A percentile compares a stretch with the other conserved stretches of the same genome.
Conservation (phyloP, 2,797 vertebrate species). For the Peromyscus attwateri region DNA sequence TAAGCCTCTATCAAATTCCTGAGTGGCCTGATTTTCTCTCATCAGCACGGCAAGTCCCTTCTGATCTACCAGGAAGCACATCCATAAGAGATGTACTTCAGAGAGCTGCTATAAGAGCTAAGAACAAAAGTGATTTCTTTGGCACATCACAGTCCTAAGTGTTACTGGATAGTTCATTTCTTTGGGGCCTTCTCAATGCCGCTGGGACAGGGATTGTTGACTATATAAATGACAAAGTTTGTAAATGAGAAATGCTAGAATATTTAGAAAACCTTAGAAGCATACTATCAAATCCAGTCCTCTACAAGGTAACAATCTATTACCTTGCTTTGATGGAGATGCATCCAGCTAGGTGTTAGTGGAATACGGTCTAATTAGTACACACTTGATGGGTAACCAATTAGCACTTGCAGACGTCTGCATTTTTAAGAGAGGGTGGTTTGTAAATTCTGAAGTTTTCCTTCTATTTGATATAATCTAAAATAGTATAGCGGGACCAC, state of each 20-base stretch:
- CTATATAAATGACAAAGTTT: not conserved
- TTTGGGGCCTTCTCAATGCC: not conserved
- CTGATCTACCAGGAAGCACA: not conserved
- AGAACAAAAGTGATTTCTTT: not conserved
- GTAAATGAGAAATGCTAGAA: not conserved
- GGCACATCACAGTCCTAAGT: not conserved
- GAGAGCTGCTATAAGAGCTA: not conserved
- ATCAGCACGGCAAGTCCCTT: not conserved
- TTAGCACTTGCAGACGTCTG: not conserved
- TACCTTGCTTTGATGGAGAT: not conserved
- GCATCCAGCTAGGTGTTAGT: not conserved
- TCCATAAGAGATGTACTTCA: not conserved
- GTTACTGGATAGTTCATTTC: not conserved
- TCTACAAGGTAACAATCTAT: not conserved
- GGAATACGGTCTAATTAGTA: not conserved
- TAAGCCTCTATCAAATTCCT: not conserved
- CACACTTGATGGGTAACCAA: not conserved
- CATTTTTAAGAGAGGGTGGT: constrained; percentile 23
- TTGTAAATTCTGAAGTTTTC: constrained; percentile 24
- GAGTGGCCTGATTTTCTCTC: not conserved
- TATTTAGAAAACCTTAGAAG: not conserved
- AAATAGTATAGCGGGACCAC: not conserved
- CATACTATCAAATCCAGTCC: not conserved
- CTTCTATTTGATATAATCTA: constrained; percentile 34
- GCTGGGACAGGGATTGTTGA: not conserved